Evolutionary conservation across 2,113 vertebrate genomes (phyloP), one percentile per base, ranked within the genome.

Genomic region (Numenius arquata): DNA sequence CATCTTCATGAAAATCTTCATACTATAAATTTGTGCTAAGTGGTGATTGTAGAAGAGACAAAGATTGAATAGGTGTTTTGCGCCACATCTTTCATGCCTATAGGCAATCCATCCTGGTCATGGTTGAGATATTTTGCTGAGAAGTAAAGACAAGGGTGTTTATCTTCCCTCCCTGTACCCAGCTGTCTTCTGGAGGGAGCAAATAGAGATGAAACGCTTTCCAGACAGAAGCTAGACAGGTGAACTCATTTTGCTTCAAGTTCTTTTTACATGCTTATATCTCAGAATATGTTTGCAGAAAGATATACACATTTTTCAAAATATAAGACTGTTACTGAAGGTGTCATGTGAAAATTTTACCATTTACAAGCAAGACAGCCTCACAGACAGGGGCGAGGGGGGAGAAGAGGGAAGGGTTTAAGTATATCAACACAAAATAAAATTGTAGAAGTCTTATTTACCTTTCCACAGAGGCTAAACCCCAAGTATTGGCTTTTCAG

Each of bases 131-230:
- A 43, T 79, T 87, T 68, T 73, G n/a, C 45, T 89, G 41, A 85
- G 53, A 87, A 53, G 17, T 53, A 74, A 85, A 93, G 70, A 88
- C 84, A 95, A 27, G 53, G 36, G 26, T 95, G 87, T 96, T 96
- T 82, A 88, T 96, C 95, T 96, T 95, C 84, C 74, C 29, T 75
- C 80, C 38, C 38, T 58, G 15, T 59, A 68, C 19, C 25, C 62
- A 97, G 77, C 74, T 89, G 77, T 85, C 76, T 81, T 91, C 50
- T 89, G 74, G 62, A 79, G 55, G 41, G 66, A 91, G 38, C n/a
- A 92, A 95, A 96, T 92, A 79, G 59, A 97, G 91, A 95, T 82
- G 38, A 90, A 95, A 92, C 2, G 14, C 45, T 89, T 95, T 94
- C 36, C 55, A 88, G 67, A 74, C 20, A 76, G 70, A 92, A 88